Evolutionary conservation across 2,888 invertebrate species (phyloP), one percentile per base, ranked within the genome.

Genomic region (Lissocephala sabroskyi): DNA sequence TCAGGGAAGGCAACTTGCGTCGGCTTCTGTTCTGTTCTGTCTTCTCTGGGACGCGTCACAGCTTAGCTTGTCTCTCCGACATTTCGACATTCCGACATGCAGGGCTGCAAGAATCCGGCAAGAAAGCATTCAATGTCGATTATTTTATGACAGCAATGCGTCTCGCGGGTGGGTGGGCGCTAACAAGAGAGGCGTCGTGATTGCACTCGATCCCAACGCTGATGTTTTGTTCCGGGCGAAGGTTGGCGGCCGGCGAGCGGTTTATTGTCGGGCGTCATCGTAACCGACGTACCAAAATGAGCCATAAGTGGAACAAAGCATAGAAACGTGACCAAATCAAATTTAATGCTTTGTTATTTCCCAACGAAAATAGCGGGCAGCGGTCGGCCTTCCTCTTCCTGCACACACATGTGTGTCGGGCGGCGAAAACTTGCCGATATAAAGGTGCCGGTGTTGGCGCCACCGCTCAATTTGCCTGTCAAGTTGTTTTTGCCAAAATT

Each of bases 251-350:
- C 11, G 28, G 6, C 19, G 5, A n/a, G 7, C 28, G 28, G 44
- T 49, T 55, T 56, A 61, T 52, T 62, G 55, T 52, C 44, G n/a
- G 18, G n/a, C n/a, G n/a, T n/a, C 18, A 29, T 16, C 42, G 41
- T n/a, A 43, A 50, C 55, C 49, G 35, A 40, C 45, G 35, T 48
- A 47, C 58, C 59, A 68, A 79, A 81, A 81, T 81, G 81, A 79
- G 79, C 79, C 79, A 81, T 81, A 81, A 81, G 82, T 81, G 81
- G 80, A 82, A 76, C 81, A 82, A 82, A 82, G 82, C 82, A 80
- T 62, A 64, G 49, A 65, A 77, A 82, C 81, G 81, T 81, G 81
- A 82, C 81, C 81, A 79, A 82, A 81, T 81, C 81, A 81, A 81
- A 77, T 81, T 80, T 80, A 80, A 82, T 79, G 82, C 66, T 60